A percentile compares a stretch with the other conserved stretches of the same genome.
phyloP scores from a whole-genome alignment of 1,140 invertebrate genomes.

The Diprion similis region DNA sequence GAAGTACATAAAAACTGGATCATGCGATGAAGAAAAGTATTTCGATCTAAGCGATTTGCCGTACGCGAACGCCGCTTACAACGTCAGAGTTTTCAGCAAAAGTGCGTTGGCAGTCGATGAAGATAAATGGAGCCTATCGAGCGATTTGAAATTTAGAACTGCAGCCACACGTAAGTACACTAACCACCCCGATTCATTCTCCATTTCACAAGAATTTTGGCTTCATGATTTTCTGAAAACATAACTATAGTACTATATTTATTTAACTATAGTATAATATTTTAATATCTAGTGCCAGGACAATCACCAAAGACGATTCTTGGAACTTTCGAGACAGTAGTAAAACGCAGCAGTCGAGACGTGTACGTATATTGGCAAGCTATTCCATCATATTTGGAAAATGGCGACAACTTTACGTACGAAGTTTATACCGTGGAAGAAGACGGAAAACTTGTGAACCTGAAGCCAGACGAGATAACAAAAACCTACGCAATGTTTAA shows the following conservation, averaged over 20 bases:
- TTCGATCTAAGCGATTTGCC: constrained; percentile 59
- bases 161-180: constrained; percentile 52
- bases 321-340: constrained; percentile 63
- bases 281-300: constrained; percentile 50
- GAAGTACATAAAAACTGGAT: neutral
- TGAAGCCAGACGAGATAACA: constrained; percentile 37
- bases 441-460: constrained; percentile 5
- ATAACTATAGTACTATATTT: no score
- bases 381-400: constrained; percentile 63
- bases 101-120: constrained; percentile 50
- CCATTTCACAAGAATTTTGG: neutral
- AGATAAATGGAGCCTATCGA: constrained; percentile 65
- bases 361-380: constrained; percentile 69
- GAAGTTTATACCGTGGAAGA: constrained; percentile 38
- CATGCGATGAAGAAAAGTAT: neutral
- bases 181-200: neutral
- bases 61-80: constrained; percentile 67
- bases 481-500: constrained; percentile 55
- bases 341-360: constrained; percentile 43
- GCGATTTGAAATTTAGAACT: constrained; percentile 59
- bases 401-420: constrained; percentile 55
- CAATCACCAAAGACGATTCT: constrained; percentile 63
- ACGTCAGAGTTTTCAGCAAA: constrained; percentile 65
- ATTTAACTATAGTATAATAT: constrained; percentile 12
- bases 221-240: neutral